phyloP scores from a whole-genome alignment of 2,113 vertebrate genomes.

The Nettapus auritus region DNA sequence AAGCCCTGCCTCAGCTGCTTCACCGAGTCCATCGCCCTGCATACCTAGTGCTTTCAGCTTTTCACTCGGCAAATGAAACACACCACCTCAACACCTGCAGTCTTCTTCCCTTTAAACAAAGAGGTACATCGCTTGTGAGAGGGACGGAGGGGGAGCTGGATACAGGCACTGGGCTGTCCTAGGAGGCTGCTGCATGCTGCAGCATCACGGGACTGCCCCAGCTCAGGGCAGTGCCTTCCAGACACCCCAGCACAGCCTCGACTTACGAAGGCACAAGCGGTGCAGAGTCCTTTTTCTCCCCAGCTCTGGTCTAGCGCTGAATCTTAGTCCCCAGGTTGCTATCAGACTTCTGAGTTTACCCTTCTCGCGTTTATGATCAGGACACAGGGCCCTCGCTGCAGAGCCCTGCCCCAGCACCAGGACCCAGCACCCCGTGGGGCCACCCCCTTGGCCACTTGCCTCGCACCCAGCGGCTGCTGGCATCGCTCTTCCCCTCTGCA shows the following conservation, averaged over 20 bases:
- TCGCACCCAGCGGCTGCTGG: rapidly evolving
- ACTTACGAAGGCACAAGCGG: not conserved
- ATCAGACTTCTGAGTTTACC: not conserved
- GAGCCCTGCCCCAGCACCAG: not conserved
- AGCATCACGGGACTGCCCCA: not conserved
- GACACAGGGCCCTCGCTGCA: not conserved
- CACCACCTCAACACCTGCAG: not conserved
- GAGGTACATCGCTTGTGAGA: not conserved
- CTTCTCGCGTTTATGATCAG: not conserved
- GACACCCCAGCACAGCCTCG: not conserved
- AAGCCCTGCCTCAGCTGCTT: not conserved
- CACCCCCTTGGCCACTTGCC: not conserved
- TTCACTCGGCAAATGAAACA: not conserved
- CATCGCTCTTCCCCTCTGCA: not conserved
- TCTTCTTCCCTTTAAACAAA: not conserved
- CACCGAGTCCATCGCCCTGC: not conserved
- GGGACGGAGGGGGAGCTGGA: not conserved
- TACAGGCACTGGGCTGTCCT: not conserved
- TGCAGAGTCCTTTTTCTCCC: rapidly evolving
- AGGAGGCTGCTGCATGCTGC: not conserved
- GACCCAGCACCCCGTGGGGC: too few species aligned
- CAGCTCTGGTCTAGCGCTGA: not conserved
- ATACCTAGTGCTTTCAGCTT: not conserved
- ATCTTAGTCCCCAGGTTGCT: not conserved
- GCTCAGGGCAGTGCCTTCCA: not conserved